These are phyloP conservation scores for Hiodon alosoides DNA, from an alignment of 2,113 vertebrate species.

Conservation along the genomic window DNA sequence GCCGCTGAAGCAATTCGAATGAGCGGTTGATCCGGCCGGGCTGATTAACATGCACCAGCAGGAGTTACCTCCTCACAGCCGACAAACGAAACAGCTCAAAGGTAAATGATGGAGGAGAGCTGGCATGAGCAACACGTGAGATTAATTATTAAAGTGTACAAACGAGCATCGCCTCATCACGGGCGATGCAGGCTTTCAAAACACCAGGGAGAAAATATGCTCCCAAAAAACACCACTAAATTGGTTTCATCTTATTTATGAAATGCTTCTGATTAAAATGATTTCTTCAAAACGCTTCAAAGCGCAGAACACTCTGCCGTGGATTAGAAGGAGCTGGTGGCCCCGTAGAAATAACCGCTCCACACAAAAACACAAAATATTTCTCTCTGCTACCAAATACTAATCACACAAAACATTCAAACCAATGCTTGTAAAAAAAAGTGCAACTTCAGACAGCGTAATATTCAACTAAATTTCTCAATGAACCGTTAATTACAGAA, in stretches of 20 bases:
- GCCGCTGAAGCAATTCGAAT: constrained; percentile 44
- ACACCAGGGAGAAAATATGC: too few species aligned
- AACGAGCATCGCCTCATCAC: neutral
- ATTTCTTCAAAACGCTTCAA: too few species aligned
- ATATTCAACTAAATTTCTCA: constrained; percentile 1
- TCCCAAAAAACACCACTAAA: too few species aligned
- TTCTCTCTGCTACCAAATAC: neutral
- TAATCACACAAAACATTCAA: neutral
- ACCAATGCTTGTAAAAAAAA: neutral
- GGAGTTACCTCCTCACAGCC: constrained; percentile 68
- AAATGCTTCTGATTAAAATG: too few species aligned
- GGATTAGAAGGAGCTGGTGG: neutral
- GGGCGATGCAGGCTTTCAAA: too few species aligned
- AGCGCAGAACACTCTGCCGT: too few species aligned
- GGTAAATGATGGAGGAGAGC: constrained; percentile 32
- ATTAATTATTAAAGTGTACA: constrained; percentile 53
- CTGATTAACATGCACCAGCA: constrained; percentile 66
- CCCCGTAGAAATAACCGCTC: neutral
- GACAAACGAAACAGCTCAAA: constrained; percentile 57
- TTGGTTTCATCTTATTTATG: too few species aligned
- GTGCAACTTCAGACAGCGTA: neutral
- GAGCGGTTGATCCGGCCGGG: constrained; percentile 55
- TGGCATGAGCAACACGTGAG: constrained; percentile 21
- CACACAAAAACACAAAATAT: neutral
- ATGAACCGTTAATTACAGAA: neutral